Conservation (phyloP, 37 sponge, comb jelly and placozoan species). For the Hormiphora californensis region DNA sequence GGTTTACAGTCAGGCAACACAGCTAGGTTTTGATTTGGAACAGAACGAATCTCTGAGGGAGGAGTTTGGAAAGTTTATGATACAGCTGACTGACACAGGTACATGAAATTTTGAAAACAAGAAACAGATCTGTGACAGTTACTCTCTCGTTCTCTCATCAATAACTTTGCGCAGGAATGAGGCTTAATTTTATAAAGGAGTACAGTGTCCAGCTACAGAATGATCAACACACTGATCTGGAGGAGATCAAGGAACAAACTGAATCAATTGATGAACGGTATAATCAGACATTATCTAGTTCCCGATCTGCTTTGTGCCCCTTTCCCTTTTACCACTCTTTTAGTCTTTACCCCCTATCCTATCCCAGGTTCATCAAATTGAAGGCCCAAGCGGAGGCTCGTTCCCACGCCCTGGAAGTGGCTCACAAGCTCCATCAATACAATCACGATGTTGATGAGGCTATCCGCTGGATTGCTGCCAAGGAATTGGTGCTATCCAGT, state of each 20-base stretch:
- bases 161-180: background rate
- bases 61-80: background rate
- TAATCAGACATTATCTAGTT: background rate
- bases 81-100: background rate
- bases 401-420: background rate
- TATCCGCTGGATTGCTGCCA: slow-evolving; percentile 8
- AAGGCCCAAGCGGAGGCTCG: too few relatives aligned
- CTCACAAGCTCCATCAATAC: slow-evolving; percentile 42
- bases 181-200: slow-evolving; percentile 27
- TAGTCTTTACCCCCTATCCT: too few relatives aligned
- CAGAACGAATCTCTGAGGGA: slow-evolving; percentile 36
- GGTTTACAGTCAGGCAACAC: background rate
- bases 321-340: too few relatives aligned
- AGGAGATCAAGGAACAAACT: slow-evolving; percentile 15
- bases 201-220: slow-evolving; percentile 23
- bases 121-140: background rate
- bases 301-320: too few relatives aligned
- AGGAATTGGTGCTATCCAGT: slow-evolving; percentile 6
- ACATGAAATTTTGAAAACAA: background rate
- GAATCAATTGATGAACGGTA: background rate
- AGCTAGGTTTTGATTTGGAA: slow-evolving; percentile 7
- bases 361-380: too few relatives aligned
- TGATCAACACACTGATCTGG: background rate
- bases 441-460: background rate
- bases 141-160: background rate